phyloP scores from a whole-genome alignment of 2,888 invertebrate genomes.

The Phengaris arion region DNA sequence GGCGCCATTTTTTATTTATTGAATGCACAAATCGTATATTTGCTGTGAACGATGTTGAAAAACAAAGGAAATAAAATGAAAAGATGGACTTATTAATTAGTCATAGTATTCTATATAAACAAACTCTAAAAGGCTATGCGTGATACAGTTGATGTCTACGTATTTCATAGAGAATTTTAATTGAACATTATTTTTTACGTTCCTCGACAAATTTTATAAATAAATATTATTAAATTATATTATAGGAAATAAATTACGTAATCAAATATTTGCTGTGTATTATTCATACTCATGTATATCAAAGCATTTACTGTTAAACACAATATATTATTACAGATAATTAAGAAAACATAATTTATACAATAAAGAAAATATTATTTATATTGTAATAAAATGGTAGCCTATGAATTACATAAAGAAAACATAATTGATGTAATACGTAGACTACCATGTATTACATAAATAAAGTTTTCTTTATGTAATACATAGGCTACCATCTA shows the following conservation, averaged over 20 bases:
- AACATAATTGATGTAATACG: too few species aligned
- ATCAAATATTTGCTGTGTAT: constrained; percentile 7
- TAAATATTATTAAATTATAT: constrained; percentile 33
- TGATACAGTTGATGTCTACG: background rate
- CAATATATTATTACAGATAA: background rate
- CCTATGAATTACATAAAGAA: too few species aligned
- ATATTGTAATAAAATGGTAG: too few species aligned
- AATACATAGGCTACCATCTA: too few species aligned
- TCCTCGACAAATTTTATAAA: constrained; percentile 28
- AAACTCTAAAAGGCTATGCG: background rate
- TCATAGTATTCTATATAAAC: background rate
- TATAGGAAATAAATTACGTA: constrained; percentile 33
- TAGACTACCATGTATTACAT: too few species aligned
- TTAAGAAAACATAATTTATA: too few species aligned
- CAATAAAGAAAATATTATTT: too few species aligned
- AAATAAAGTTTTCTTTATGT: too few species aligned
- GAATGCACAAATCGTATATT: background rate
- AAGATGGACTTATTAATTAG: background rate
- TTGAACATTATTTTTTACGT: constrained; percentile 21
- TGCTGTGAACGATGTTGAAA: background rate
- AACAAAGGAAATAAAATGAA: background rate
- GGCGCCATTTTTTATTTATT: background rate
- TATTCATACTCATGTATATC: background rate
- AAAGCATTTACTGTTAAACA: background rate
- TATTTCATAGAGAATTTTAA: background rate